Evolutionary conservation across 2,113 vertebrate species (phyloP).

Genomic region (Sander lucioperca): DNA sequence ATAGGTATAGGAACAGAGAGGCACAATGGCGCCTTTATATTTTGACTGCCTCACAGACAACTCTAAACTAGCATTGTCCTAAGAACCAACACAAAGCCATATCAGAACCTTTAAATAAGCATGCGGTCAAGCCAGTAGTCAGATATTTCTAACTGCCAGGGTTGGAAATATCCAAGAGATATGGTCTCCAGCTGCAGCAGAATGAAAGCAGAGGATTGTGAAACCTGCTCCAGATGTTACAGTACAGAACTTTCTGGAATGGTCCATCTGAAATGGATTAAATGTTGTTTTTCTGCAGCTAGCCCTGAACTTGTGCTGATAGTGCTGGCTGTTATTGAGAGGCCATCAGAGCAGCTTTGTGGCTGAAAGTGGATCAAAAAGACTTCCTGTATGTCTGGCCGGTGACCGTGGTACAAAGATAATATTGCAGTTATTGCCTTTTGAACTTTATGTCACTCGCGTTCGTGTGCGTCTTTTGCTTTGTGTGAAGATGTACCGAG

Average conservation of each 20-base stretch:
- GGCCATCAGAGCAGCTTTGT: constrained; percentile 40
- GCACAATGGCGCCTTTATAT: constrained; percentile 60
- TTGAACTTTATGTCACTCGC: constrained; percentile 17
- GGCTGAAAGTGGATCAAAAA: constrained; percentile 48
- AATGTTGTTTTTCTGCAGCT: constrained; percentile 58
- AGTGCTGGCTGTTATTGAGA: constrained; percentile 51
- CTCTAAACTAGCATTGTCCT: constrained; percentile 70
- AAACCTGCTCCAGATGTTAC: constrained; percentile 69
- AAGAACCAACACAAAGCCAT: constrained; percentile 55
- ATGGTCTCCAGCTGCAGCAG: constrained; percentile 63
- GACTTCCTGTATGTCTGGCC: constrained; percentile 15
- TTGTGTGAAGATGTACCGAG: constrained; percentile 5
- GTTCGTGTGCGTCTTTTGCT: neutral
- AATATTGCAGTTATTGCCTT: constrained; percentile 9
- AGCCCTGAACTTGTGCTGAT: constrained; percentile 58
- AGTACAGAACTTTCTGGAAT: constrained; percentile 39
- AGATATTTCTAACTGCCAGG: constrained; percentile 59
- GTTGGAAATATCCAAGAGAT: constrained; percentile 54
- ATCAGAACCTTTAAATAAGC: constrained; percentile 62
- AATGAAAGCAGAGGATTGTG: constrained; percentile 60
- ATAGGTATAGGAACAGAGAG: constrained; percentile 53
- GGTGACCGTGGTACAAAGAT: constrained; percentile 29
- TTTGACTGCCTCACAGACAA: constrained; percentile 67
- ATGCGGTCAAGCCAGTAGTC: constrained; percentile 60
- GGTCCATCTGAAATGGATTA: constrained; percentile 66